These are phyloP conservation scores for Pristionchus maxplancki DNA, from an alignment of 2,888 invertebrate species.

Conservation along the genomic window DNA sequence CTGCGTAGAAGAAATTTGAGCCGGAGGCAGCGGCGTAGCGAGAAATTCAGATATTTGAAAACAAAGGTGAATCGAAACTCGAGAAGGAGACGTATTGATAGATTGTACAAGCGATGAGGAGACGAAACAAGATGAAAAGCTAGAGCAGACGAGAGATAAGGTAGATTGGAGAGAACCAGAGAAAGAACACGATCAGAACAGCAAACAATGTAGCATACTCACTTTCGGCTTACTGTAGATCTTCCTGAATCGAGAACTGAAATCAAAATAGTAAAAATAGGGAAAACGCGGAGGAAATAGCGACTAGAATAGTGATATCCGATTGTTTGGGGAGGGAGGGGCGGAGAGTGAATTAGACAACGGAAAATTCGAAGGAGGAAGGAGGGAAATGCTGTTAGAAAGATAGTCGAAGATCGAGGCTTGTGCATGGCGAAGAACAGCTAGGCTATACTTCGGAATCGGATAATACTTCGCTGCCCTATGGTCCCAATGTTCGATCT, in stretches of 20 bases:
- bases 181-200: neutral
- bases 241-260: neutral
- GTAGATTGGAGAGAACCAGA: neutral
- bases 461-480: too few species aligned
- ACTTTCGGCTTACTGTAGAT: neutral
- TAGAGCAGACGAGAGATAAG: neutral
- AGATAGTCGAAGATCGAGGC: too few species aligned
- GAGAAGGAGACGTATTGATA: neutral
- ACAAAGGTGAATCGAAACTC: too few species aligned
- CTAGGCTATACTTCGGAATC: too few species aligned
- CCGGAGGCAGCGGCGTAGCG: neutral
- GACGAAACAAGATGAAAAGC: neutral
- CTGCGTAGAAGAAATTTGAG: neutral
- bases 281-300: neutral
- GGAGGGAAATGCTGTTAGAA: too few species aligned
- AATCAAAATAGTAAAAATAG: neutral
- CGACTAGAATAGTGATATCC: neutral
- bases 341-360: neutral
- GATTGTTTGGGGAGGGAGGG: neutral
- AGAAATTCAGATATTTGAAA: too few species aligned
- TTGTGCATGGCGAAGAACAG: too few species aligned
- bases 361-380: neutral
- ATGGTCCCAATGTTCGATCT: too few species aligned
- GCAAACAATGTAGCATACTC: constrained; percentile 1
- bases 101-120: neutral